A percentile compares a stretch with the other conserved stretches of the same genome.
Evolutionary conservation across 1,140 invertebrate species (phyloP).

Genomic region (Drosophila baimaii): DNA sequence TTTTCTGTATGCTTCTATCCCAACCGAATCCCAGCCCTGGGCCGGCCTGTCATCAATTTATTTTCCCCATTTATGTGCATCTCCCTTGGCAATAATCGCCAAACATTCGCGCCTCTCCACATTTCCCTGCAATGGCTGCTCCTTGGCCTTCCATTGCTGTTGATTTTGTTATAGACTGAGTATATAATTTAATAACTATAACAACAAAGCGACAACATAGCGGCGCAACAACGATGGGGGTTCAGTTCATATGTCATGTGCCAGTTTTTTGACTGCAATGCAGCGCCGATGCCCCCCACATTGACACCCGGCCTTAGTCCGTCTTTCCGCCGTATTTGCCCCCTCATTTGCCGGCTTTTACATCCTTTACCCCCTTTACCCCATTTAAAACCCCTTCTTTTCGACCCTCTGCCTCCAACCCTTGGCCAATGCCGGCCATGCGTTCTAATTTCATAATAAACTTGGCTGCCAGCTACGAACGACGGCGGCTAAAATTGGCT

Average conservation of each 20-base stretch:
- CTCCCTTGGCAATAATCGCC: slow-evolving; percentile 74
- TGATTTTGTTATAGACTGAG: slow-evolving; percentile 56
- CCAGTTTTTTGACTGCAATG: slow-evolving; percentile 77
- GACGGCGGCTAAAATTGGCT: slow-evolving; percentile 63
- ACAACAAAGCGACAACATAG: slow-evolving; percentile 61
- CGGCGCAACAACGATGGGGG: slow-evolving; percentile 14
- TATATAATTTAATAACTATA: slow-evolving; percentile 81
- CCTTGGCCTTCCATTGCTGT: slow-evolving; percentile 29
- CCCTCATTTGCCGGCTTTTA: slow-evolving; percentile 10
- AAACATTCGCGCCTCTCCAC: slow-evolving; percentile 50
- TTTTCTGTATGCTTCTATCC: background rate
- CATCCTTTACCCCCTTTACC: background rate
- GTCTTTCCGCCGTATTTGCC: slow-evolving; percentile 7
- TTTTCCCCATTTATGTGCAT: slow-evolving; percentile 34
- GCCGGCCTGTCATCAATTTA: slow-evolving; percentile 29
- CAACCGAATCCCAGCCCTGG: slow-evolving; percentile 10
- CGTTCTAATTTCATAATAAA: slow-evolving; percentile 82
- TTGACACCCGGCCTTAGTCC: background rate
- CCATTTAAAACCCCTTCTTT: slow-evolving; percentile 6
- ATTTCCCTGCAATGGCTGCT: slow-evolving; percentile 1
- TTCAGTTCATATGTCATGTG: slow-evolving; percentile 79
- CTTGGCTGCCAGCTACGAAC: slow-evolving; percentile 63
- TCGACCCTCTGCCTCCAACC: slow-evolving; percentile 4
- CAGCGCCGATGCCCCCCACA: slow-evolving; percentile 39
- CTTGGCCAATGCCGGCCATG: slow-evolving; percentile 40